A percentile compares a stretch with the other conserved stretches of the same genome.
Evolutionary conservation across 2,888 invertebrate genomes (phyloP).

Genomic region (Eupithecia vulgata): DNA sequence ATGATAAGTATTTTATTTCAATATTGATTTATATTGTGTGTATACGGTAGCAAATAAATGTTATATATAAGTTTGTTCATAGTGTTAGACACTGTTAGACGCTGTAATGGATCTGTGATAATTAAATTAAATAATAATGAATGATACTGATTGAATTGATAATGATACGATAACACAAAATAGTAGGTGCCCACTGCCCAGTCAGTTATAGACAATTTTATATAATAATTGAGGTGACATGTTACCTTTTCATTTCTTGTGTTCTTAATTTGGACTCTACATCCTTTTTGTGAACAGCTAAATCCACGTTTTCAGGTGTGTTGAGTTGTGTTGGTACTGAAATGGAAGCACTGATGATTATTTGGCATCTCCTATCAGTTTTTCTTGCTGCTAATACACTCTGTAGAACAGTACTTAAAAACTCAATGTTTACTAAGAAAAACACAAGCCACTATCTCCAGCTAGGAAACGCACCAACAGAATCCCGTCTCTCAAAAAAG

Average conservation of each 20-base stretch:
- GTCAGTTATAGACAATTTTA: not conserved
- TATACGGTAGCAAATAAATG: too few relatives aligned
- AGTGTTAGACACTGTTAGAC: not conserved
- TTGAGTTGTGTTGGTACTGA: conserved; percentile 58
- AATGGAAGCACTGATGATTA: conserved; percentile 39
- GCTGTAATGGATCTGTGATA: not conserved
- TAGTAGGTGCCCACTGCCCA: not conserved
- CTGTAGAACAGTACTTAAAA: not conserved
- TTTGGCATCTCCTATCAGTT: not conserved
- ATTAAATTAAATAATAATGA: too few relatives aligned
- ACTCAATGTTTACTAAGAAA: not conserved
- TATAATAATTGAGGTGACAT: not conserved
- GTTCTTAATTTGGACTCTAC: conserved; percentile 53
- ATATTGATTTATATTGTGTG: too few relatives aligned
- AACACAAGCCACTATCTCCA: not conserved
- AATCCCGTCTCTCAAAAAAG: conserved; percentile 75
- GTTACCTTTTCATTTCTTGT: conserved; percentile 59
- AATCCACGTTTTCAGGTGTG: conserved; percentile 53
- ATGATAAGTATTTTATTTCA: too few relatives aligned
- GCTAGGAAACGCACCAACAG: conserved; percentile 57
- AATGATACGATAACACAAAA: too few relatives aligned
- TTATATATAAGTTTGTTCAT: not conserved
- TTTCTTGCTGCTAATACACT: not conserved
- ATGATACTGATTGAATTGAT: too few relatives aligned
- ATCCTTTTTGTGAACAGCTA: conserved; percentile 46